A percentile compares a stretch with the other conserved stretches of the same genome.
These are phyloP conservation scores for Dicycla oo DNA, from an alignment of 2,888 invertebrate species.

Conservation along the genomic window DNA sequence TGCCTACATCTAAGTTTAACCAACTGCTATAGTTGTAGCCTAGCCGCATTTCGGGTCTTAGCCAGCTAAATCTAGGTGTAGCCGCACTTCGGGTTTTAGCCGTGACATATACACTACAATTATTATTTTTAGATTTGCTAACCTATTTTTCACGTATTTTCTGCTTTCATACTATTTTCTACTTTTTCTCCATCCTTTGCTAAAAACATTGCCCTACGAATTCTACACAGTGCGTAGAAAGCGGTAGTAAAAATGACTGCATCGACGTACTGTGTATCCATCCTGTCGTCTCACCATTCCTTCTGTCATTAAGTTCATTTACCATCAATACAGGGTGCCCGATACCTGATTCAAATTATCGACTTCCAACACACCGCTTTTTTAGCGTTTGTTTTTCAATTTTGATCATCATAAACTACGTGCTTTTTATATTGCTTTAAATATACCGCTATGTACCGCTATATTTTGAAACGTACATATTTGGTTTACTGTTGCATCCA, in stretches of 20 bases:
- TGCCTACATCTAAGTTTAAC: too few relatives aligned
- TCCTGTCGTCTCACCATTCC: neutral
- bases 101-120: neutral
- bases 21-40: too few relatives aligned
- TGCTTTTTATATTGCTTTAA: conserved; percentile 5
- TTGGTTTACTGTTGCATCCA: neutral
- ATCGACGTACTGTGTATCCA: neutral
- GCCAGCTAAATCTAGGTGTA: too few relatives aligned
- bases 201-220: neutral
- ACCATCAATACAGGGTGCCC: neutral
- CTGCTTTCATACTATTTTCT: neutral
- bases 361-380: neutral
- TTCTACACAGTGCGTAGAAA: neutral
- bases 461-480: neutral
- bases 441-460: neutral
- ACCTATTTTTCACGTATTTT: neutral
- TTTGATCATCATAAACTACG: neutral
- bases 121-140: neutral
- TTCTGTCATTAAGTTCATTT: neutral
- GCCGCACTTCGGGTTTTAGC: too few relatives aligned
- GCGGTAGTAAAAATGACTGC: neutral
- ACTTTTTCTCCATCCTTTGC: neutral
- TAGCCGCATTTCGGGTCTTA: too few relatives aligned
- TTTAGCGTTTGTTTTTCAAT: neutral
- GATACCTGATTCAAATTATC: neutral